Base-by-base conservation (phyloP, 2,888 invertebrate genomes). In the Cynaeus angustus region DNA sequence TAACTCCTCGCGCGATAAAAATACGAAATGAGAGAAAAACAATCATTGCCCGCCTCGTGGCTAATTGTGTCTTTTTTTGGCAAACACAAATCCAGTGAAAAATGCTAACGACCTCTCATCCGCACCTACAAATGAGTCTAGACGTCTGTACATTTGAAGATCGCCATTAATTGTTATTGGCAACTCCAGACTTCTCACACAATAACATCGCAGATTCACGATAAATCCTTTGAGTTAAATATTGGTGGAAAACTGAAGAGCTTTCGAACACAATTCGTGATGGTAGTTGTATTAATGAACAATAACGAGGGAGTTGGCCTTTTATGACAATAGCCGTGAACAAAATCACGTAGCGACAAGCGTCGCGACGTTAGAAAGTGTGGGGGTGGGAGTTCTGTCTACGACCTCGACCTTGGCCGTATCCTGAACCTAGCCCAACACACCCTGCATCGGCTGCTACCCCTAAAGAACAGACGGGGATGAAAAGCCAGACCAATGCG, bases 351-450 rank as follows among this genome's bases (percentile, higher is more conserved):
- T 66, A 66, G 37, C 64, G 65, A 56, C 55, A 48, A 38, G 66
- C 66, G 70, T 70, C 66, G 66, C 66, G 70, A 70, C 70, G 66
- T 14, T 55, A 10, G 12, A 48, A 41, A 56, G 33, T 37, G 38
- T 2, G 64, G 38, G 66, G 62, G 65, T 65, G 58, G 72, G 72
- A 66, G 67, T 61, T 71, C 52, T 70, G 79, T 78, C 79, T 79
- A 73, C 77, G 75, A 66, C 78, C 76, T 74, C 74, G 78, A 75
- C 78, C 78, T 76, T 78, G 79, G 73, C 74, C 73, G 70, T 64
- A 37, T 69, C 70, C 72, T 72, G 70, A 74, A 77, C 77, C 78
- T 77, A 73, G 71, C 76, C 75, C 76, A 76, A 75, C 68, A 56
- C 65, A 61, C 67, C 71, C 74, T 48, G 59, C 43, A 41, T 45